phyloP scores from a whole-genome alignment of 2,797 vertebrate genomes.

The Tadarida brasiliensis region DNA sequence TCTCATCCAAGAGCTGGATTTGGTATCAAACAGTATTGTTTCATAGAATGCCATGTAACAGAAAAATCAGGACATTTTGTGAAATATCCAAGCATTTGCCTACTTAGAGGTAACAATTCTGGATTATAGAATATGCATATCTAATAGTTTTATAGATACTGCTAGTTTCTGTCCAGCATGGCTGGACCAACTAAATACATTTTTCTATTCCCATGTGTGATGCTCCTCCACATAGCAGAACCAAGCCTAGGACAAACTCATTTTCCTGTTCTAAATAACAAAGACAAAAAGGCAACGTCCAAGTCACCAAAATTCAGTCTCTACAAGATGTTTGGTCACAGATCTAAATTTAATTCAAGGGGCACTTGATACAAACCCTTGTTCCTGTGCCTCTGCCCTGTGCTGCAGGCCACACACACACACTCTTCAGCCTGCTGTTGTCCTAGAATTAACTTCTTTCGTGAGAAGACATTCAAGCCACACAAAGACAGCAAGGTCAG shows the following conservation, averaged over 20 bases:
- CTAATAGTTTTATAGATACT: background rate
- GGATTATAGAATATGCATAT: background rate
- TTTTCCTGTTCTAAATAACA: constrained; percentile 23
- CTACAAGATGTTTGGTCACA: background rate
- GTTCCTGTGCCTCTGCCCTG: background rate
- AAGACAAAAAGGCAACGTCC: constrained; percentile 42
- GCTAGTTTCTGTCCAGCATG: background rate
- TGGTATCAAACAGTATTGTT: constrained; percentile 13
- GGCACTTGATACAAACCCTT: background rate
- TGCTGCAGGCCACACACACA: background rate
- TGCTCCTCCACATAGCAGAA: background rate
- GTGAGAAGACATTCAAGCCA: constrained; percentile 55
- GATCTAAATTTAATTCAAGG: background rate
- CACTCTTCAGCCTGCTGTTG: background rate
- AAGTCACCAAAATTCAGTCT: background rate
- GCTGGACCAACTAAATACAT: background rate
- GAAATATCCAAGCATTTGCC: constrained; percentile 48
- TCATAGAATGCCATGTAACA: background rate
- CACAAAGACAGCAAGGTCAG: constrained; percentile 68
- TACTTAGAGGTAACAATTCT: constrained; percentile 1
- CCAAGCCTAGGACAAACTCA: background rate
- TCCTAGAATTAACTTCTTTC: constrained; percentile 72
- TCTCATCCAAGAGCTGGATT: constrained; percentile 41
- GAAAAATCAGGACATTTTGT: background rate
- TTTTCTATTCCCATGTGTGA: background rate